Base-by-base conservation (phyloP, 2,888 invertebrate species). In the Labia minor region DNA sequence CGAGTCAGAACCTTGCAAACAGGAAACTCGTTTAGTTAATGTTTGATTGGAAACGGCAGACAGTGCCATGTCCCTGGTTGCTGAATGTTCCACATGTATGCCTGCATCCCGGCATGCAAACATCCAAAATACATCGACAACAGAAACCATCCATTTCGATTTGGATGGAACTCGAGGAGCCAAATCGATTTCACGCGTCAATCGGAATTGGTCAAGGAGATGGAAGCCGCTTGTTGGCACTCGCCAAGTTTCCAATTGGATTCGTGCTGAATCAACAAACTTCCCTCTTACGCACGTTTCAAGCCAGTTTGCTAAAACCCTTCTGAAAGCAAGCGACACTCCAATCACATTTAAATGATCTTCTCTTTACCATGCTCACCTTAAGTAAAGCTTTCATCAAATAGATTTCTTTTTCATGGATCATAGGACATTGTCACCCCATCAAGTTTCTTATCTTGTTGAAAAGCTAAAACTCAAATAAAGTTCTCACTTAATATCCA, bases 141-240 rank as follows among this genome's bases (percentile, higher is more conserved):
- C 14, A n/a, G 2, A 49, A 4, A 49, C 3, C 49, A 49, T 49
- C 6, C 49, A 49, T 49, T 49, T 49, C 49, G n/a, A 49, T 49
- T 49, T 49, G 49, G 16, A 49, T 14, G 16, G 49, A 49, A 49
- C 6, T n/a, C 49, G 49, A 26, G 26, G 26, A 26, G 26, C 8
- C 4, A 49, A 49, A 49, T 49, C 49, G 49, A 49, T 49, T 49
- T 49, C 16, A 49, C 49, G 49, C 49, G 49, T 49, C 49, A 49
- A 49, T 49, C 49, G 49, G 49, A 49, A 49, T 49, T 49, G 49
- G 49, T 49, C 49, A 49, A 49, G 49, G n/a, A 49, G 49, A 49
- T 49, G 49, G 49, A 49, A 8, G n/a, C 16, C 11, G 33, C 33
- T 33, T 49, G 49, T 49, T 49, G 49, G n/a, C 49, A 49, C 16